Conservation (phyloP, 2,888 invertebrate genomes). For the Papilio gigon region DNA sequence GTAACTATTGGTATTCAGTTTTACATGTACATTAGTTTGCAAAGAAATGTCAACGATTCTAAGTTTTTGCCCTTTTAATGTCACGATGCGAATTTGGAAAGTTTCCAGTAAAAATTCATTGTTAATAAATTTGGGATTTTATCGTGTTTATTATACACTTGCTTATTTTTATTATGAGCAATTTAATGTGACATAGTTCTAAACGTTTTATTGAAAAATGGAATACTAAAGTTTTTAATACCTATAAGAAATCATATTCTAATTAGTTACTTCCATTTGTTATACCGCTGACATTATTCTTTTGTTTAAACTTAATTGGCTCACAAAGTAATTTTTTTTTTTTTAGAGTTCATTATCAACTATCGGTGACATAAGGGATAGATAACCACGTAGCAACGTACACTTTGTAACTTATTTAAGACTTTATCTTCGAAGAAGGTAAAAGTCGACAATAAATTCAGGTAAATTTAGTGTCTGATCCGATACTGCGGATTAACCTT, state of each 20-base stretch:
- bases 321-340: neutral
- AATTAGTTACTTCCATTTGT: too few relatives aligned
- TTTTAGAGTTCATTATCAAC: slow-evolving; percentile 10
- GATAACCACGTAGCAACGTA: neutral
- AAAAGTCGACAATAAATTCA: slow-evolving; percentile 12
- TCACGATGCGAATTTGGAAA: slow-evolving; percentile 15
- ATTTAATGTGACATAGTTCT: neutral
- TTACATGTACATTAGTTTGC: slow-evolving; percentile 9
- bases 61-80: slow-evolving; percentile 7
- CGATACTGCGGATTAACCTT: slow-evolving; percentile 7
- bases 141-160: neutral
- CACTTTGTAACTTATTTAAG: slow-evolving; percentile 19
- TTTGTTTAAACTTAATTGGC: neutral
- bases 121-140: slow-evolving; percentile 9
- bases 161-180: neutral
- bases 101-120: slow-evolving; percentile 12
- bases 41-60: slow-evolving; percentile 10
- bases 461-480: slow-evolving; percentile 18
- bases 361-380: slow-evolving; percentile 4
- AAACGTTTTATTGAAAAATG: neutral
- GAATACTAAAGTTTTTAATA: neutral
- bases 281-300: neutral
- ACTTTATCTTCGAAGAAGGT: slow-evolving; percentile 12
- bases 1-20: slow-evolving; percentile 17
- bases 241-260: too few relatives aligned